phyloP scores from a whole-genome alignment of 2,797 vertebrate species.

The Typhlichthys eigenmanni region DNA sequence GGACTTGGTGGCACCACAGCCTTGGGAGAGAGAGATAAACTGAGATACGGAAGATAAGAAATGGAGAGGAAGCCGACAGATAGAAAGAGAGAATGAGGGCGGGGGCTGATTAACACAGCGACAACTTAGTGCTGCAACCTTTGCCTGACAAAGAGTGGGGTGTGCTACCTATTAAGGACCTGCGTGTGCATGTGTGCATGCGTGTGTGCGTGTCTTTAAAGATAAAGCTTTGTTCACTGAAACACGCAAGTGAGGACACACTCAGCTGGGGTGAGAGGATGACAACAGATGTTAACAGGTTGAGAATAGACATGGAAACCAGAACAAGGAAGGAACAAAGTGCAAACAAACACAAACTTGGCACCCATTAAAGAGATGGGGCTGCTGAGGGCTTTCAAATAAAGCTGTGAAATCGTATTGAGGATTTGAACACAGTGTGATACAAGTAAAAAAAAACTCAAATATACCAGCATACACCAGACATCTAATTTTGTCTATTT shows the following conservation, averaged over 20 bases:
- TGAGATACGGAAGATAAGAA: too few species aligned
- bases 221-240: slow-evolving; percentile 2
- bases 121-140: slow-evolving; percentile 14
- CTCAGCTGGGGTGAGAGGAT: slow-evolving; percentile 49
- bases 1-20: slow-evolving; percentile 7
- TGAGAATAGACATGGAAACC: slow-evolving; percentile 35
- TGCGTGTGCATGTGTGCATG: slow-evolving; percentile 3
- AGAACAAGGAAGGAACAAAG: slow-evolving; percentile 30
- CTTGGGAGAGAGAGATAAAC: not conserved
- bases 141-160: not conserved
- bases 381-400: slow-evolving; percentile 11
- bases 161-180: not conserved
- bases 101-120: not conserved
- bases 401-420: slow-evolving; percentile 18
- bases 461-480: too few species aligned
- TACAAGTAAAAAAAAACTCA: slow-evolving; percentile 4
- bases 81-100: not conserved
- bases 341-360: slow-evolving; percentile 11
- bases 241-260: slow-evolving; percentile 42
- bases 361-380: not conserved
- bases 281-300: slow-evolving; percentile 47
- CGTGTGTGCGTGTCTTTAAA: not conserved
- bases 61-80: not conserved
- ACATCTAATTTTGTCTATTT: too few species aligned
- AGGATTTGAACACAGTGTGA: slow-evolving; percentile 3